Evolutionary conservation across 2,797 vertebrate genomes (phyloP).

Genomic region (Malacoctenus gilli): DNA sequence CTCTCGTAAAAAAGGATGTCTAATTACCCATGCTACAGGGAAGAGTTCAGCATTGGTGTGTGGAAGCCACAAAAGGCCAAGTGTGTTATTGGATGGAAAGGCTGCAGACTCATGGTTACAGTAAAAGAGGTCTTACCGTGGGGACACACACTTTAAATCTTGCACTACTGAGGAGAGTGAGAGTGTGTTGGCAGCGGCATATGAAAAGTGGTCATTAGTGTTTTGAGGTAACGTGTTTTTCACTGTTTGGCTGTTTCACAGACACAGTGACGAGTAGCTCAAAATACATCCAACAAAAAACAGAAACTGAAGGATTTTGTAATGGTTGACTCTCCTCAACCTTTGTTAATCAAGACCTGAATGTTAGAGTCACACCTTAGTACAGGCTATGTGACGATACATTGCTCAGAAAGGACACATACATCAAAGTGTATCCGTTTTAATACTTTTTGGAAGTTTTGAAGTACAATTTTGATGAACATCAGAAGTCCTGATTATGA

Average conservation of each 20-base stretch:
- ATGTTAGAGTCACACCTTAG: slow-evolving; percentile 18
- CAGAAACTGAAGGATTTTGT: slow-evolving; percentile 8
- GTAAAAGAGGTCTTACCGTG: slow-evolving; percentile 43
- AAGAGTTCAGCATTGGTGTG: slow-evolving; percentile 21
- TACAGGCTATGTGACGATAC: slow-evolving; percentile 5
- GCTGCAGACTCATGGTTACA: slow-evolving; percentile 39
- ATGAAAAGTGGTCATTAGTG: slow-evolving; percentile 25
- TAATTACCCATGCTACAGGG: slow-evolving; percentile 38
- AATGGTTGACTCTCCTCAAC: slow-evolving; percentile 2
- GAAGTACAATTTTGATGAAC: no score
- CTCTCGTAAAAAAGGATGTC: slow-evolving; percentile 21
- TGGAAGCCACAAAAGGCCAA: slow-evolving; percentile 15
- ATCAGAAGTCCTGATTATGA: no score
- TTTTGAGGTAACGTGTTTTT: slow-evolving; percentile 22
- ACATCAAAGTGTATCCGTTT: no score
- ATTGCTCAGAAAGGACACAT: slow-evolving; percentile 25
- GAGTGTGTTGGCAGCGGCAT: slow-evolving; percentile 33
- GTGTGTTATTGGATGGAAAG: slow-evolving; percentile 29
- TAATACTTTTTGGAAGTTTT: no score
- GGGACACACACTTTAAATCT: slow-evolving; percentile 57
- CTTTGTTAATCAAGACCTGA: slow-evolving; percentile 38
- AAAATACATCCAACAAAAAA: slow-evolving; percentile 33
- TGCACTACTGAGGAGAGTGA: slow-evolving; percentile 22
- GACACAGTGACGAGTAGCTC: slow-evolving; percentile 38
- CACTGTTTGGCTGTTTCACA: slow-evolving; percentile 30